Conservation (phyloP, 2,113 vertebrate genomes). For the Guaruba guarouba region DNA sequence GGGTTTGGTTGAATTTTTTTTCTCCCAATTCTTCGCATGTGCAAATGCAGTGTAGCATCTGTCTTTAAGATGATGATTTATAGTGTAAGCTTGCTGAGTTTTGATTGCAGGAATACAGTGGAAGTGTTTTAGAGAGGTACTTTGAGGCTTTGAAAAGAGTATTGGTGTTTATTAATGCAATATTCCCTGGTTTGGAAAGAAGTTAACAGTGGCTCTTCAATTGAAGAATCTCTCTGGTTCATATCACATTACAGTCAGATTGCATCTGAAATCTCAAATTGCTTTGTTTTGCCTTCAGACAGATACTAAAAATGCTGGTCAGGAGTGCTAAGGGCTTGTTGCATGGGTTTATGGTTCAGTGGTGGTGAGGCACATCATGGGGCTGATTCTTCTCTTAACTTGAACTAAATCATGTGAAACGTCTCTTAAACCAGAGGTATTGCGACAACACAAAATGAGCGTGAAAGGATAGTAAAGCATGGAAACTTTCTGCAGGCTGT, state of each 20-base stretch:
- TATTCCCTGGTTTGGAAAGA: neutral
- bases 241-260: neutral
- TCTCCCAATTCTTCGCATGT: neutral
- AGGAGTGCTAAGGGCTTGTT: neutral
- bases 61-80: neutral
- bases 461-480: neutral
- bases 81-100: neutral
- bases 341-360: neutral
- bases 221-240: neutral
- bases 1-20: neutral
- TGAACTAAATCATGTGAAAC: neutral
- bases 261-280: neutral
- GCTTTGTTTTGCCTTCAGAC: neutral
- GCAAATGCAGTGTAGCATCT: neutral
- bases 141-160: neutral
- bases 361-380: fast-evolving
- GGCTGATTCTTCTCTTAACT: neutral
- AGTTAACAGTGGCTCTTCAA: neutral
- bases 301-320: neutral
- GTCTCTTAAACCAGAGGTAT: neutral
- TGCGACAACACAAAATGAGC: neutral
- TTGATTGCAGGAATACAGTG: neutral
- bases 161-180: neutral
- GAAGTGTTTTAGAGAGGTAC: neutral
- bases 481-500: neutral